These are phyloP conservation scores for Tetanocera ferruginea DNA, from an alignment of 2,888 invertebrate species.

Conservation along the genomic window DNA sequence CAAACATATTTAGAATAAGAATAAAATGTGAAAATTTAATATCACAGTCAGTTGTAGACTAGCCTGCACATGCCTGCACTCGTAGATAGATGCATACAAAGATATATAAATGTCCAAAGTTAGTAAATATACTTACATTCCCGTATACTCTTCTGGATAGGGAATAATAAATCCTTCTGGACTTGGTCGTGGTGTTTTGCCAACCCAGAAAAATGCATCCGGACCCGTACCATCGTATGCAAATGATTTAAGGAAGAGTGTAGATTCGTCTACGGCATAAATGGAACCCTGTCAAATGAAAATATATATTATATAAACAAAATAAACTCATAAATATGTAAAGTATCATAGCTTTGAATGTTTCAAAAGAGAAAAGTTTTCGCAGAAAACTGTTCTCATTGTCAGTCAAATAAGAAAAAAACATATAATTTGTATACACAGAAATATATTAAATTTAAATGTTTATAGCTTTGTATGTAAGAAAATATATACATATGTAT, in stretches of 20 bases:
- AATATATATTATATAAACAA: not conserved
- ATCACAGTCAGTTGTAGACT: not conserved
- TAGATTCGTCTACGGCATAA: slow-evolving; percentile 90
- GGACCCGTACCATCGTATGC: slow-evolving; percentile 90
- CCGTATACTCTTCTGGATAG: slow-evolving; percentile 86
- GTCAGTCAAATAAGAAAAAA: too few species aligned
- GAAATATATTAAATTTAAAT: too few species aligned
- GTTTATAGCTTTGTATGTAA: too few species aligned
- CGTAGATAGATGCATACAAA: too few species aligned
- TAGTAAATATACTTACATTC: slow-evolving; percentile 75
- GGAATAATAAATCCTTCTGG: slow-evolving; percentile 88
- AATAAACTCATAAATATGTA: not conserved
- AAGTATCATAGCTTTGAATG: not conserved
- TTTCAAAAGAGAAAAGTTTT: too few species aligned
- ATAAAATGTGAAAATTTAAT: slow-evolving; percentile 2
- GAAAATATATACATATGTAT: too few species aligned
- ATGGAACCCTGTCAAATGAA: slow-evolving; percentile 75
- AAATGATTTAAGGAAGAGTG: slow-evolving; percentile 88
- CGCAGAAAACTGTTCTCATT: too few species aligned
- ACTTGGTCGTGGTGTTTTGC: slow-evolving; percentile 82
- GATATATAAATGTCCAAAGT: too few species aligned
- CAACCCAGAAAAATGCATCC: slow-evolving; percentile 93
- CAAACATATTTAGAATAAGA: not conserved
- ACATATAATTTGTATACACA: too few species aligned
- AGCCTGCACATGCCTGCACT: too few species aligned